These are phyloP conservation scores for Xyrichtys novacula DNA, from an alignment of 2,797 vertebrate species.

Conservation along the genomic window DNA sequence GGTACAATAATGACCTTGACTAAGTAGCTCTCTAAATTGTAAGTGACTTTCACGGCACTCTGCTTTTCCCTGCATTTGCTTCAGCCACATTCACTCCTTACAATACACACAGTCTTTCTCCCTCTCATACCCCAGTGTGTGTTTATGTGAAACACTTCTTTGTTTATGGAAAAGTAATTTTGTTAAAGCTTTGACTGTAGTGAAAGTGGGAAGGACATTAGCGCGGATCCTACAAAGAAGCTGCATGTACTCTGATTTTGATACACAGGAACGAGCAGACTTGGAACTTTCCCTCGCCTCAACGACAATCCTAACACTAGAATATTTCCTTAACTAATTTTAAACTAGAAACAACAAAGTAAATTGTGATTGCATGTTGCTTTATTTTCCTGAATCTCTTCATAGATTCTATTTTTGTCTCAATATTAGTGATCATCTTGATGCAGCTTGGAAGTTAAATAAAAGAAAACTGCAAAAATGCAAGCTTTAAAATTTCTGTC, in stretches of 20 bases:
- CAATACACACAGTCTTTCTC: constrained; percentile 26
- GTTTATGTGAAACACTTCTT: constrained; percentile 5
- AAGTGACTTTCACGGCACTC: constrained; percentile 72
- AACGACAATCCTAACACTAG: no score
- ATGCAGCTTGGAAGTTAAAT: no score
- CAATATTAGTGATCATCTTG: no score
- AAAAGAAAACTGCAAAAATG: no score
- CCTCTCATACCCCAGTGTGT: constrained; percentile 1
- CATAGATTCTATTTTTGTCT: no score
- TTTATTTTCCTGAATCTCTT: no score
- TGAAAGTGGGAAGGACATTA: constrained; percentile 12
- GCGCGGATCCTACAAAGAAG: neutral
- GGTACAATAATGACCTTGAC: constrained; percentile 72
- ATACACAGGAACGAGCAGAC: neutral
- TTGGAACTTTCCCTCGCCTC: neutral
- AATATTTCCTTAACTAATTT: neutral
- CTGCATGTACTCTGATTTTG: neutral
- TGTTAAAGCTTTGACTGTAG: constrained; percentile 13
- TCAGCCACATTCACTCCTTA: constrained; percentile 35
- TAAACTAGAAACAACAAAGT: neutral
- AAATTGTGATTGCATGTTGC: no score
- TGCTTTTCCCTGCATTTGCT: constrained; percentile 52
- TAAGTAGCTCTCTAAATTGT: constrained; percentile 71
- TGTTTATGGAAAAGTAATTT: constrained; percentile 22
- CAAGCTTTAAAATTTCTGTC: no score